phyloP scores from a whole-genome alignment of 2,888 invertebrate genomes.

The Caradrina clavipalpis region DNA sequence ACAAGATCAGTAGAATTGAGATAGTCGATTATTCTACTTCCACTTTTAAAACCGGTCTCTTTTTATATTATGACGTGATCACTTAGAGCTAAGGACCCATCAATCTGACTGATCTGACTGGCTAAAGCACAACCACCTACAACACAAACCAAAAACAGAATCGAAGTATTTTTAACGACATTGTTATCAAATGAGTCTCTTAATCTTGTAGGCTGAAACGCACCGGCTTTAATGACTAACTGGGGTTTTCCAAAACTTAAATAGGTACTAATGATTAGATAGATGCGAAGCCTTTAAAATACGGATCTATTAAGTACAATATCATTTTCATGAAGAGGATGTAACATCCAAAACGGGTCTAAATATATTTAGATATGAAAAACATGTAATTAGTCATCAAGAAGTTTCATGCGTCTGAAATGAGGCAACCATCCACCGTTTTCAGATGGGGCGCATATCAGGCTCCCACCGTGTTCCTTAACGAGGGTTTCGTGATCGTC shows the following conservation, averaged over 20 bases:
- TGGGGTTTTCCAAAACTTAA: slow-evolving; percentile 53
- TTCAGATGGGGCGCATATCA: slow-evolving; percentile 82
- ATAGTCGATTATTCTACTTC: background rate
- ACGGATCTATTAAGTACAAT: background rate
- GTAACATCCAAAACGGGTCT: slow-evolving; percentile 17
- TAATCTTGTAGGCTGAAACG: slow-evolving; percentile 25
- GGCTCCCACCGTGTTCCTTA: slow-evolving; percentile 73
- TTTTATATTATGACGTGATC: background rate
- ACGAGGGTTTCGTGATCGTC: slow-evolving; percentile 77
- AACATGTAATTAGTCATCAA: background rate
- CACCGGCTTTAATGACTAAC: slow-evolving; percentile 43
- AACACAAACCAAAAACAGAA: slow-evolving; percentile 20
- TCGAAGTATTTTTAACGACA: slow-evolving; percentile 1
- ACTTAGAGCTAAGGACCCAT: background rate
- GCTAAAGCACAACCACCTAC: background rate
- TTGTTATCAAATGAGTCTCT: slow-evolving; percentile 13
- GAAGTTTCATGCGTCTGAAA: background rate
- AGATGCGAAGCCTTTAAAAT: slow-evolving; percentile 1
- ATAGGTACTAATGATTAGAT: slow-evolving; percentile 23
- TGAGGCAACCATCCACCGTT: slow-evolving; percentile 35
- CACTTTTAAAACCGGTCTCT: background rate
- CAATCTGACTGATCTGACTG: background rate
- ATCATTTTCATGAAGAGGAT: background rate
- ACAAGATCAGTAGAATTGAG: background rate
- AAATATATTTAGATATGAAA: slow-evolving; percentile 5